Evolutionary conservation across 2,113 vertebrate species (phyloP).

Genomic region (Petroica traversi): DNA sequence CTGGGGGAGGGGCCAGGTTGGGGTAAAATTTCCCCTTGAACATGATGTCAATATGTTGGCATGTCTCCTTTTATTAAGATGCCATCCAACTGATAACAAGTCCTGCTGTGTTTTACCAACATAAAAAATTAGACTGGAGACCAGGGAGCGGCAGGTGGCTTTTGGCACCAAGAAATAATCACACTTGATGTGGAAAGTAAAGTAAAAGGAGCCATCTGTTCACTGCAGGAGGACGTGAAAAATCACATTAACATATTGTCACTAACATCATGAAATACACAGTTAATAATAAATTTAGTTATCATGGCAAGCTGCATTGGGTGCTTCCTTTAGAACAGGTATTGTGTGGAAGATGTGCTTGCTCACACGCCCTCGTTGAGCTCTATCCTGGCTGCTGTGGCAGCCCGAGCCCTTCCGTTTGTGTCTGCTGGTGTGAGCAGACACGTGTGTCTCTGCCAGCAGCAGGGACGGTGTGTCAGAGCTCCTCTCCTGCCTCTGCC

Average conservation of each 20-base stretch:
- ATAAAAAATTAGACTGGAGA: slow-evolving; percentile 99
- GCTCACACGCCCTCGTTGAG: not conserved
- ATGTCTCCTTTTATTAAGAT: slow-evolving; percentile 98
- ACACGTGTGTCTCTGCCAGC: not conserved
- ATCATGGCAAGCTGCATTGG: slow-evolving; percentile 85
- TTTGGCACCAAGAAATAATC: slow-evolving; percentile 99
- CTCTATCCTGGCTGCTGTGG: not conserved
- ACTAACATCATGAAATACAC: slow-evolving; percentile 98
- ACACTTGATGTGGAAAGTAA: slow-evolving; percentile 99
- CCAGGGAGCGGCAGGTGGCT: slow-evolving; percentile 97
- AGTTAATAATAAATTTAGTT: slow-evolving; percentile 97
- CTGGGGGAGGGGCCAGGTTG: slow-evolving; percentile 23
- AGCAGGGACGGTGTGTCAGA: not conserved
- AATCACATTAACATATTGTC: slow-evolving; percentile 99
- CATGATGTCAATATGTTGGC: slow-evolving; percentile 99
- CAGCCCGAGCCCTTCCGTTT: not conserved
- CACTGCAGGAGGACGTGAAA: slow-evolving; percentile 90
- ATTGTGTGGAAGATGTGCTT: slow-evolving; percentile 65
- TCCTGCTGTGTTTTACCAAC: slow-evolving; percentile 99
- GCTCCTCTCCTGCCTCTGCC: not conserved
- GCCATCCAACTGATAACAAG: slow-evolving; percentile 98
- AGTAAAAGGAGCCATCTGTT: slow-evolving; percentile 99
- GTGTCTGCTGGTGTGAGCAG: not conserved
- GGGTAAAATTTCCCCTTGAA: slow-evolving; percentile 94
- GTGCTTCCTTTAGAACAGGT: slow-evolving; percentile 83